These are phyloP conservation scores for Eira barbara DNA, from an alignment of 2,113 vertebrate genomes.

Conservation along the genomic window DNA sequence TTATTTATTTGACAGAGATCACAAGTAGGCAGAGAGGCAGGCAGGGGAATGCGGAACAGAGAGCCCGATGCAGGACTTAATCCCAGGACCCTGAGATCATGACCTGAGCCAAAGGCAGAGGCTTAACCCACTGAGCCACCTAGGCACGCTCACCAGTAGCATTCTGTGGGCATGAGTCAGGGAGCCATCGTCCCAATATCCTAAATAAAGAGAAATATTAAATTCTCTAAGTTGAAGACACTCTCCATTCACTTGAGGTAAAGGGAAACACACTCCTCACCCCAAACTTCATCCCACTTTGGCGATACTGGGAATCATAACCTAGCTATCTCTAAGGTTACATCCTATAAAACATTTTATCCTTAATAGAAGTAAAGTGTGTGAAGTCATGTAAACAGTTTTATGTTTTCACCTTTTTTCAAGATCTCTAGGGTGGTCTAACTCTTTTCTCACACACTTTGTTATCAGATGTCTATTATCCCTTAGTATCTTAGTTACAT, in stretches of 20 bases:
- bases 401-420: not conserved
- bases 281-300: not conserved
- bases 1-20: too few relatives aligned
- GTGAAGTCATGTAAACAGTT: not conserved
- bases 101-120: too few relatives aligned
- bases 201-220: not conserved
- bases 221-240: not conserved
- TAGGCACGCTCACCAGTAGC: rapidly evolving
- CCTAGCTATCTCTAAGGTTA: not conserved
- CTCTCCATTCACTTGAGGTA: not conserved
- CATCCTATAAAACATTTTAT: not conserved
- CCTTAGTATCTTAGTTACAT: not conserved
- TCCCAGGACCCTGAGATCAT: too few relatives aligned
- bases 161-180: not conserved
- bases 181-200: not conserved
- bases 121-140: too few relatives aligned
- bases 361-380: not conserved
- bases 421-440: not conserved
- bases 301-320: not conserved
- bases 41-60: too few relatives aligned
- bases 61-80: too few relatives aligned
- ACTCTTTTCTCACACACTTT: not conserved
- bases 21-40: too few relatives aligned
- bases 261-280: not conserved
- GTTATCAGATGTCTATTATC: not conserved